phyloP scores from a whole-genome alignment of 1,140 invertebrate genomes.

The Melitaea cinxia region DNA sequence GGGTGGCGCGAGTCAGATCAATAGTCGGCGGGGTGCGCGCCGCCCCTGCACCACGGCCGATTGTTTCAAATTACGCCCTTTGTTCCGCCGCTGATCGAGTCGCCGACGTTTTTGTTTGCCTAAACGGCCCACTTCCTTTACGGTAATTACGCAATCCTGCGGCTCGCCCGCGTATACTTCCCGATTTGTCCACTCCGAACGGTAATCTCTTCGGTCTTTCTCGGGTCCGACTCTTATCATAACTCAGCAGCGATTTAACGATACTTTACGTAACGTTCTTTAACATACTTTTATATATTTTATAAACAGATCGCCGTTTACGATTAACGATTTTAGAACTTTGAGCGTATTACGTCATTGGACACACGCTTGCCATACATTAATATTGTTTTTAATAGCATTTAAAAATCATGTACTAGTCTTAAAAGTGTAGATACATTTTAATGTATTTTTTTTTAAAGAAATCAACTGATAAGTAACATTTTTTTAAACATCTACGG shows the following conservation, averaged over 20 bases:
- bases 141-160: slow-evolving; percentile 77
- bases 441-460: no score
- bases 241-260: slow-evolving; percentile 12
- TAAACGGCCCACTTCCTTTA: slow-evolving; percentile 74
- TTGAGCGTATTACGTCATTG: slow-evolving; percentile 9
- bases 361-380: neutral
- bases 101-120: slow-evolving; percentile 73
- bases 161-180: slow-evolving; percentile 53
- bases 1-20: slow-evolving; percentile 65
- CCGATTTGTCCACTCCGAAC: slow-evolving; percentile 41
- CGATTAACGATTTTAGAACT: slow-evolving; percentile 11
- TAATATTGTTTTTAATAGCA: no score
- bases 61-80: slow-evolving; percentile 80
- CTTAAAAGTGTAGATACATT: no score
- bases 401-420: no score
- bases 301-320: slow-evolving; percentile 19
- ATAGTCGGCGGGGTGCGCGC: slow-evolving; percentile 75
- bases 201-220: slow-evolving; percentile 31
- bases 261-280: slow-evolving; percentile 17
- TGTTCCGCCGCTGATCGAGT: slow-evolving; percentile 75
- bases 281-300: slow-evolving; percentile 14
- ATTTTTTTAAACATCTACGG: no score
- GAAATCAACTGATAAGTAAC: no score
- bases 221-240: slow-evolving; percentile 6
- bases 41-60: slow-evolving; percentile 70